These are phyloP conservation scores for Sebastes cheni DNA, from an alignment of 2,797 vertebrate species.

Conservation along the genomic window DNA sequence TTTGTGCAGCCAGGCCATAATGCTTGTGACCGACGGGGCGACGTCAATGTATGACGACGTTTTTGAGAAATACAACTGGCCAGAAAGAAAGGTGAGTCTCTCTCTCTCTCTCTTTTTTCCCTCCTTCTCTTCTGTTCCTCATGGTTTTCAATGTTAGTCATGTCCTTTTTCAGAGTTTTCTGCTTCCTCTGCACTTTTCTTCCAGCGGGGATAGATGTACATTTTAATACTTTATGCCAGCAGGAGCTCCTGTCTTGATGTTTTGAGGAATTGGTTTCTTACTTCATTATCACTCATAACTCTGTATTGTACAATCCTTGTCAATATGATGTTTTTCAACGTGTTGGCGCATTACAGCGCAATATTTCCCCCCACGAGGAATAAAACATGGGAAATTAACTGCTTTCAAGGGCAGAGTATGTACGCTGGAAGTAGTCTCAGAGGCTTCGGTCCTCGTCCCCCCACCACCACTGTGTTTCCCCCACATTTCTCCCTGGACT, in stretches of 20 bases:
- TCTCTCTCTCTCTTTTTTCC: background rate
- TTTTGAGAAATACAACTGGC: conserved; percentile 97
- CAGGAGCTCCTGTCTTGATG: conserved; percentile 46
- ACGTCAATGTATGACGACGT: conserved; percentile 94
- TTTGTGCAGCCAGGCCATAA: conserved; percentile 96
- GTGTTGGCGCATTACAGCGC: conserved; percentile 50
- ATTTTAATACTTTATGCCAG: conserved; percentile 48
- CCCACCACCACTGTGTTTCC: background rate
- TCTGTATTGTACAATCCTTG: conserved; percentile 45
- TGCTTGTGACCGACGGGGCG: conserved; percentile 96
- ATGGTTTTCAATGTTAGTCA: background rate
- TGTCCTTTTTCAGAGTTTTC: conserved; percentile 17
- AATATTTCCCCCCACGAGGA: conserved; percentile 35
- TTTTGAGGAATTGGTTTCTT: conserved; percentile 64
- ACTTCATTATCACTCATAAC: conserved; percentile 48
- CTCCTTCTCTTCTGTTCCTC: background rate
- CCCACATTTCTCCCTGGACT: conserved; percentile 4
- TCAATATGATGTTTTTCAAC: conserved; percentile 49
- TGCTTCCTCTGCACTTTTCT: conserved; percentile 46
- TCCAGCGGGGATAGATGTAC: conserved; percentile 23
- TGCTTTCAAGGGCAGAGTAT: conserved; percentile 56
- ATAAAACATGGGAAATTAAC: conserved; percentile 59
- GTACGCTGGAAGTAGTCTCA: conserved; percentile 37
- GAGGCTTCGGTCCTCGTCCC: background rate
- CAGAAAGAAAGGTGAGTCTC: conserved; percentile 91